Percentiles rank a stretch among this genome's conserved stretches.
Evolutionary conservation across 2,888 invertebrate genomes (phyloP).

Genomic region (Ametastegia equiseti): DNA sequence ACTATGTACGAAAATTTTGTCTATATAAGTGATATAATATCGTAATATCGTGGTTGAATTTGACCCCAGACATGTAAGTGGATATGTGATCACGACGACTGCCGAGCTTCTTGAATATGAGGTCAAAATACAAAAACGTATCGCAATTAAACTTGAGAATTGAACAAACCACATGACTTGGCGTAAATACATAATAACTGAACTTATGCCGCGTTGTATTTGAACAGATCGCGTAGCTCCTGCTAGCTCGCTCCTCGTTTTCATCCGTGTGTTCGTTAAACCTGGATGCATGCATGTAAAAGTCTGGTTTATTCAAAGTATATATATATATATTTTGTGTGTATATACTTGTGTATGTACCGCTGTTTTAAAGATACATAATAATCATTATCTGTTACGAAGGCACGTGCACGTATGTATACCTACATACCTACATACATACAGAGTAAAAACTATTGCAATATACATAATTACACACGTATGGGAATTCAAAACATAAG

Average conservation of each 20-base stretch:
- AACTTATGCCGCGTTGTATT: background rate
- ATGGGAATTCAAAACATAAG: no score
- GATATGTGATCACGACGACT: no score
- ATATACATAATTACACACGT: no score
- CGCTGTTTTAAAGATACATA: background rate
- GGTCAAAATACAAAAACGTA: background rate
- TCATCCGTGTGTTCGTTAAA: background rate
- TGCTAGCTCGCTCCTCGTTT: background rate
- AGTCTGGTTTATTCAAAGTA: background rate
- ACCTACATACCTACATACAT: background rate
- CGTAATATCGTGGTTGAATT: no score
- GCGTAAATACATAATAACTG: background rate
- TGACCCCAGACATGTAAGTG: no score
- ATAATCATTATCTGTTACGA: background rate
- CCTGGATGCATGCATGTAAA: no score
- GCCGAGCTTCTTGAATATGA: no score
- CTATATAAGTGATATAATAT: no score
- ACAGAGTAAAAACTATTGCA: background rate
- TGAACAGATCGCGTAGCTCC: background rate
- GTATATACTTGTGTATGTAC: background rate
- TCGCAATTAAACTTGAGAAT: background rate
- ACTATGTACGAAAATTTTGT: no score
- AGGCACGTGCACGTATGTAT: no score
- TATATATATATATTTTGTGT: background rate
- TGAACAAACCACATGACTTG: background rate